Evolutionary conservation across 1,140 invertebrate species (phyloP), one percentile per base, ranked within the genome.

Genomic region (Drosophila sproati): DNA sequence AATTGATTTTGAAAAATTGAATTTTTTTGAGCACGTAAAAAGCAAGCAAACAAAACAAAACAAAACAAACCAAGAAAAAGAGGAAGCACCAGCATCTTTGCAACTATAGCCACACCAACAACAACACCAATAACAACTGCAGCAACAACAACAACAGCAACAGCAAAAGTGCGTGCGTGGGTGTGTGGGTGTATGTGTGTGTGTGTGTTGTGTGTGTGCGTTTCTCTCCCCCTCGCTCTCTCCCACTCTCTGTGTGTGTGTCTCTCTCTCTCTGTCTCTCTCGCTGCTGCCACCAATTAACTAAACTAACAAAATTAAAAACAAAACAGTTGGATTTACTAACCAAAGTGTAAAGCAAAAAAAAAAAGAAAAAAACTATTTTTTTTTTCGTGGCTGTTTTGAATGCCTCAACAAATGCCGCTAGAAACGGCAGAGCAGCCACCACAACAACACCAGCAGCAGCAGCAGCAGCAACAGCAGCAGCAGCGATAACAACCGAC

Each of bases 11-110:
- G 39, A 20, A 20, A 20, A 20, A 43, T 43, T 76, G 83, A 51
- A 87, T 86, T 86, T 86, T 86, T 86, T 86, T 86, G 82, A 70
- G 82, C 82, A 88, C 82, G 82, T 86, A 87, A 76, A 81, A 76
- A 77, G 55, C 43, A 29, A 73, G 34, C 57, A 47, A 43, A 32
- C 45, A 45, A 69, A 54, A 35, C 48, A 56, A 41, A 69, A 54
- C 57, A 75, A 70, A 43, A 54, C 28, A n/a, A 5, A 52, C 45
- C 56, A 51, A 80, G 45, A 70, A 73, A 52, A 56, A 77, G 45
- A 68, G 54, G 59, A 60, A 47, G 59, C 62, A 73, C 32, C 73
- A 50, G 5, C 35, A 63, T 37, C 10, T 6, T 74, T 69, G 57
- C 32, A 74, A 61, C 39, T 28, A 52, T 35, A 61, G 6, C 45